Base-by-base conservation (phyloP, 2,113 vertebrate genomes). In the Istiophorus platypterus region DNA sequence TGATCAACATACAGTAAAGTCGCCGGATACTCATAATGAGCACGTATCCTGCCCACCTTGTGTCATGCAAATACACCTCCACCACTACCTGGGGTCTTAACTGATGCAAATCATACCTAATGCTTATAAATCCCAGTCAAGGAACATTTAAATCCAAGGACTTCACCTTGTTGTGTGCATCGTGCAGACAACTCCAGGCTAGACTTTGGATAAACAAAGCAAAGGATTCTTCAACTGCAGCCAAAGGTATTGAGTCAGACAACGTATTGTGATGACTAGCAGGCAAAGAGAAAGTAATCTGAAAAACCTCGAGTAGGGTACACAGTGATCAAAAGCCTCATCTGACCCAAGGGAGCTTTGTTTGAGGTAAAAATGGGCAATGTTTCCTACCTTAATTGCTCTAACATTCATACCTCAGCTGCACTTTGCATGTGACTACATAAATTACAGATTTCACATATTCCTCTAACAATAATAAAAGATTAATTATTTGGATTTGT, bases 21-120 rank as follows among this genome's bases (percentile, higher is more conserved):
- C 31, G 49, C 31, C 14, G 47, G 54, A 78, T 72, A 73, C 58
- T 72, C 75, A 74, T 57, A 73, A 67, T 47, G 41, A 77, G 39
- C 34, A 13, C 52, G 39, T 13, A 29, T 80, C 80, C 77, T 76
- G 63, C 45, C 37, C 49, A 29, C 31, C 29, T 10, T 4, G 4
- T 34, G 82, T 56, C 47, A 45, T 88, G 91, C 89, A 93, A 93
- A 93, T 63, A 9, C 59, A 26, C 10, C 22, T 11, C 62, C 58
- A 58, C 80, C 82, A 88, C 80, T 71, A 80, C 88, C 88, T 83
- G 85, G 51, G 79, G 81, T 80, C 68, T 59, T 27, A 54, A 29
- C 67, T 26, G 59, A 92, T 92, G 92, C 89, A 94, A 94, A 94
- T 91, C 45, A 11, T 17, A 31, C 17, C 57, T 15, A 67, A 67